phyloP scores from a whole-genome alignment of 2,113 vertebrate species.

The Trochalopteron elliotii region DNA sequence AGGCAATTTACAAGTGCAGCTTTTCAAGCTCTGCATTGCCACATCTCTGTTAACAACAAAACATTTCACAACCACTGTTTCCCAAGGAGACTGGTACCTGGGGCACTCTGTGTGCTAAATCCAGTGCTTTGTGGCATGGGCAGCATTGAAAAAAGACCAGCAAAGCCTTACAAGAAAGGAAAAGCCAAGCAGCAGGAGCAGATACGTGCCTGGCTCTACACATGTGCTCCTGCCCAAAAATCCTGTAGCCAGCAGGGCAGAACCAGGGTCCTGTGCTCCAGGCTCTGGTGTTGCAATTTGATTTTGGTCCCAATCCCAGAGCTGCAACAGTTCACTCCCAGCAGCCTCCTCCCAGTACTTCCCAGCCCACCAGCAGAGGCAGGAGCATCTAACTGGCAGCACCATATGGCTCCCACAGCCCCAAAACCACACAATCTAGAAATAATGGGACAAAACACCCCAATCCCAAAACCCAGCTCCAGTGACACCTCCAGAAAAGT shows the following conservation, averaged over 20 bases:
- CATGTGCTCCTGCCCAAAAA: background rate
- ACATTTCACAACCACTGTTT: background rate
- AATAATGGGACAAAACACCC: accelerated
- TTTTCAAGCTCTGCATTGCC: background rate
- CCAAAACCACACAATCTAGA: background rate
- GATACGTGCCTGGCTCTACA: accelerated
- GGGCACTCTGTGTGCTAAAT: background rate
- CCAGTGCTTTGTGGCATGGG: accelerated
- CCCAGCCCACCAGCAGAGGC: background rate
- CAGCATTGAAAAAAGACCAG: background rate
- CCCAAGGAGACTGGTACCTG: background rate
- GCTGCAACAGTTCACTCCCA: background rate
- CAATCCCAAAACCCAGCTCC: background rate
- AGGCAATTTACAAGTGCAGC: background rate
- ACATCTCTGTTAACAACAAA: background rate
- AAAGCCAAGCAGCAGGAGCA: background rate
- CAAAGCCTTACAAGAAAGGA: background rate
- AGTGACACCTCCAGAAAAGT: background rate
- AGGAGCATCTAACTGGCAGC: background rate
- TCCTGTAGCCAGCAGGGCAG: background rate
- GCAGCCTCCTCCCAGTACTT: accelerated
- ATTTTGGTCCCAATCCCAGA: background rate
- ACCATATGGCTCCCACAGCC: background rate
- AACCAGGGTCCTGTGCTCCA: background rate
- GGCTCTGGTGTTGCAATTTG: background rate